Evolutionary conservation across 2,113 vertebrate genomes (phyloP), one percentile per base, ranked within the genome.

Genomic region (Hippopotamus amphibius): DNA sequence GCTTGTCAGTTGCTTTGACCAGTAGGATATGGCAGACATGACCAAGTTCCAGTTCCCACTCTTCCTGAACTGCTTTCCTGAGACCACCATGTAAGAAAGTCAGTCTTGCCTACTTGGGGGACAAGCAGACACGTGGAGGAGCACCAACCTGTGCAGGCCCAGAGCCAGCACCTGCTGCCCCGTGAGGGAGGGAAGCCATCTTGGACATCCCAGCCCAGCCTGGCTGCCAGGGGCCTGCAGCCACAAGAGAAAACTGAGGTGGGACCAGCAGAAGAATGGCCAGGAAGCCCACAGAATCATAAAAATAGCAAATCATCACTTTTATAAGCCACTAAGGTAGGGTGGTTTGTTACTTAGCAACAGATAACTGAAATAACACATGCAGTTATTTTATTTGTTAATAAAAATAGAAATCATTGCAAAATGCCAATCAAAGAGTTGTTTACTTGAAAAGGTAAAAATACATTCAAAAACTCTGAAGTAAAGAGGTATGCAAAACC

Each of bases 391-490:
- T 57, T 26, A 77, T 37, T 37, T 37, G 57, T 77, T 88, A 33
- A 76, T 69, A 50, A n/a, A 63, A 59, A 76, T 13, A 59, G 26
- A 89, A 85, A 93, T 85, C 26, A n/a, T 90, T 59, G 63, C 2
- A 7, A 81, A 90, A 59, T 26, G 59, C 61, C 79, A 33, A 65
- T 33, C 24, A 59, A 33, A 59, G 61, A 50, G 48, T 33, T 81
- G 16, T 76, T 92, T 43, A 82, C 59, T 88, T 69, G 77, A 93
- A 61, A 93, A 93, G 43, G 57, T 93, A 50, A 68, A 68, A 37
- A 41, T 24, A 77, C 11, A 30, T 37, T 80, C 77, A 66, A 19
- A 88, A 88, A 83, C 21, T 83, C 53, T 59, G 4, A 83, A 26
- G 41, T 50, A 50, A 79, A 57, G 6, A 88, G n/a, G 43, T 17